Base-by-base conservation (phyloP, 2,888 invertebrate genomes). In the Mesorhabditis sp. region DNA sequence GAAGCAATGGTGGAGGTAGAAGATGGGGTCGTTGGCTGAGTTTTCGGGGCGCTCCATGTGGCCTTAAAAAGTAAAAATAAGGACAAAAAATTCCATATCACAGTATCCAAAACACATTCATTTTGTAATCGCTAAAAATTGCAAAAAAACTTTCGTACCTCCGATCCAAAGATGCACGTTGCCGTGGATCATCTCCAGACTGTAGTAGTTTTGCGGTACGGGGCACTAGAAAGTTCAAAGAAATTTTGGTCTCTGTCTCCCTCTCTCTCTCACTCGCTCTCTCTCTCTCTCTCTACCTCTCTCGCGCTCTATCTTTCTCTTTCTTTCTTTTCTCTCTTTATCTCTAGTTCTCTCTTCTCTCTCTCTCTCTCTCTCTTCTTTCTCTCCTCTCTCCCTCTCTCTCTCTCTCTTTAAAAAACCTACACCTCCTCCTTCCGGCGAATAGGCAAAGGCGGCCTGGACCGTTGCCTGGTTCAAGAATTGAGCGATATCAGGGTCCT, bases 1-100 rank as follows among this genome's bases (percentile, higher is more conserved):
- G 71, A 86, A 87, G 0, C 81, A 72, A 69, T 87, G 87, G 67
- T 86, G 85, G 15, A 87, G 72, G 75, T 80, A 87, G 76, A 87
- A 87, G 5, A 82, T 73, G 0, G 87, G 87, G 74, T 87, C 87
- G 67, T 84, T 85, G 41, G 81, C 82, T 5, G 82, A 77, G 3
- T 80, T 82, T 3, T 78, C 71, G 7, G 77, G 76, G 62, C 77
- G 77, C 66, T 74, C 76, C 79, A 79, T 79, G 64, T 79, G 75
- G 10, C 82, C 58, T 50, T 10, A n/a, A 50, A 50, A 50, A 13
- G 58, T 50, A 1, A n/a, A 13, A 13, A 13, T 10, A 50, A n/a
- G n/a, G 1, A 50, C 2, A 28, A 28, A 28, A 28, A 28, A 28
- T 1, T 28, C 28, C 28, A 28, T 28, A 28, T 28, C 28, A 28